A percentile compares a stretch with the other conserved stretches of the same genome.
phyloP scores from a whole-genome alignment of 1,140 invertebrate species.

The Saccostrea glomerata region DNA sequence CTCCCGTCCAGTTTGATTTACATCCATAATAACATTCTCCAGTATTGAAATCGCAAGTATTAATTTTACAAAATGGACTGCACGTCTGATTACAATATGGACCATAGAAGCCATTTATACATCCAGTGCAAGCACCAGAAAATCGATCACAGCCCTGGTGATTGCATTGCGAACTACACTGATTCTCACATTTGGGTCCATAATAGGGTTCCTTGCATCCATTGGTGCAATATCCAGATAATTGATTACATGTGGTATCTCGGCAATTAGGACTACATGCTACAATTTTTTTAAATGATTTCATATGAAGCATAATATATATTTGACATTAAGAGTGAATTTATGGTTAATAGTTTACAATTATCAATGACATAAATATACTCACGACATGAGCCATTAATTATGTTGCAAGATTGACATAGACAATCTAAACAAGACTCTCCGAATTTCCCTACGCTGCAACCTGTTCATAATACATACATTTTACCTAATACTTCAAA shows the following conservation, averaged over 20 bases:
- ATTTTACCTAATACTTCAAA: too few relatives aligned
- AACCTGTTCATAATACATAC: too few relatives aligned
- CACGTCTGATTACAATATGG: neutral
- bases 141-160: neutral
- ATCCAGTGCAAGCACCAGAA: neutral
- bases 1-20: neutral
- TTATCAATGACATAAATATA: too few relatives aligned
- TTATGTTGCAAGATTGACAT: too few relatives aligned
- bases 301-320: too few relatives aligned
- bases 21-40: neutral
- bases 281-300: neutral
- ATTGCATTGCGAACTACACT: neutral
- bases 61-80: neutral
- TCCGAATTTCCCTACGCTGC: too few relatives aligned
- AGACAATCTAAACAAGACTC: too few relatives aligned
- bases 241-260: neutral
- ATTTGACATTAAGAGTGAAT: too few relatives aligned
- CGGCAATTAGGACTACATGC: neutral
- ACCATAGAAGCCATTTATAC: neutral
- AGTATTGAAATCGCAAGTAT: neutral
- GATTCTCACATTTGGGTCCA: neutral
- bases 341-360: too few relatives aligned
- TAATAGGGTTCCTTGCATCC: neutral
- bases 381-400: too few relatives aligned
- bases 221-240: neutral